These are phyloP conservation scores for Myrmophylax atrothorax DNA, from an alignment of 2,113 vertebrate genomes.

Conservation along the genomic window DNA sequence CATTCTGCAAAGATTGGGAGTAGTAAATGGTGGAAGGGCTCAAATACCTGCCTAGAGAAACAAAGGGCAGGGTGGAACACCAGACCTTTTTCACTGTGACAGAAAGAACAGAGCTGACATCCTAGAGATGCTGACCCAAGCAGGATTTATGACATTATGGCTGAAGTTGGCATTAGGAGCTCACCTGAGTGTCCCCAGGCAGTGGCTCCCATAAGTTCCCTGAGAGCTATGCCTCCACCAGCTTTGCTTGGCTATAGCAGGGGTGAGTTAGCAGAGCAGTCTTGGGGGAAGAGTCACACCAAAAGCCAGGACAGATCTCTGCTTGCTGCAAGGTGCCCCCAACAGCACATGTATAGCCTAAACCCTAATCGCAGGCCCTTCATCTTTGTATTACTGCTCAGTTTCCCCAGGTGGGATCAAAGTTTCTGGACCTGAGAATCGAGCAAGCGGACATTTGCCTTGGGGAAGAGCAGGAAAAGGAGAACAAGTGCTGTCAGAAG, in stretches of 20 bases:
- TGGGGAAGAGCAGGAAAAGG: neutral
- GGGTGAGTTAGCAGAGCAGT: neutral
- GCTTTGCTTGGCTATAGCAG: neutral
- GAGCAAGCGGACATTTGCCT: neutral
- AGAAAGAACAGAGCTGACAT: neutral
- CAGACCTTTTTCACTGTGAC: neutral
- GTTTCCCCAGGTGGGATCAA: neutral
- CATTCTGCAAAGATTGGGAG: neutral
- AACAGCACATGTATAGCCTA: neutral
- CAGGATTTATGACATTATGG: accelerated
- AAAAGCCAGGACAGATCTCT: neutral
- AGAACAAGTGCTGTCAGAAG: neutral
- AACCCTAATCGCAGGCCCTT: neutral
- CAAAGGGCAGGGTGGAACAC: neutral
- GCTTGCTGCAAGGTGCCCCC: neutral
- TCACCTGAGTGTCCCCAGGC: neutral
- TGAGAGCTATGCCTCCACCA: neutral
- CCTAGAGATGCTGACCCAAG: neutral
- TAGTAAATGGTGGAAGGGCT: neutral
- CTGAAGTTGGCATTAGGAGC: neutral
- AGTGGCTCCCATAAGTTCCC: neutral
- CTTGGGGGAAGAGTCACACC: neutral
- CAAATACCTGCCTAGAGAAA: neutral
- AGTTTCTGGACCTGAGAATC: neutral
- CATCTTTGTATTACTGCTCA: neutral